Base-by-base conservation (phyloP, 2,797 vertebrate genomes). In the Clarias laeviceps region DNA sequence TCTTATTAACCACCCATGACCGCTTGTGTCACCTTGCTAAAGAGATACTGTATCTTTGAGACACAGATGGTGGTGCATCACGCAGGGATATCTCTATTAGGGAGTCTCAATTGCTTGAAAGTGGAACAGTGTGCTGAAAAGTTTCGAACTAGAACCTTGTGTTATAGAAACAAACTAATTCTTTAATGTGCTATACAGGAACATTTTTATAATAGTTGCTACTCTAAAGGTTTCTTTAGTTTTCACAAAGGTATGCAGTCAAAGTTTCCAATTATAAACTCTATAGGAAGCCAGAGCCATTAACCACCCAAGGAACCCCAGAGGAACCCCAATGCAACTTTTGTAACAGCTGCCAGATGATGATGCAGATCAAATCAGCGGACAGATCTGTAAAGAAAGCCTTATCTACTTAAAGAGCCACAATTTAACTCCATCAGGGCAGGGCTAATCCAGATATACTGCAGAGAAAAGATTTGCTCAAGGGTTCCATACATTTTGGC, bases 371-470 rank as follows among this genome's bases (percentile, higher is more conserved):
- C 57, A 66, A 74, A 74, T 29, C 79, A 88, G 66, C 80, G 64
- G 84, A 83, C 64, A 87, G 90, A 88, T 88, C 72, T 91, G 87
- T 59, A 78, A 78, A 79, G 82, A 82, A 79, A 86, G 37, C 20
- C 22, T 37, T 37, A 59, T 82, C 59, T 64, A 84, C 74, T 34
- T 29, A 3, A 69, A 92, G 91, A 94, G 93, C 91, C 90, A 90
- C 94, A 92, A 94, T 94, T 94, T 93, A 92, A 90, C 80, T 90
- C 90, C 83, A 91, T 93, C 92, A 92, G 90, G 91, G 90, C 87
- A 86, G 90, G 92, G 89, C 92, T 91, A 89, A 90, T 84, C 88
- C 78, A 37, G 61, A 76, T 70, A 80, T 24, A 45, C 45, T 45
- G 45, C 11, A 32, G 40, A 61, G 85, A 84, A 14, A 66, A n/a